A percentile compares a stretch with the other conserved stretches of the same genome.
Conservation (phyloP, 2,113 vertebrate genomes). For the Chloropsis cyanopogon region DNA sequence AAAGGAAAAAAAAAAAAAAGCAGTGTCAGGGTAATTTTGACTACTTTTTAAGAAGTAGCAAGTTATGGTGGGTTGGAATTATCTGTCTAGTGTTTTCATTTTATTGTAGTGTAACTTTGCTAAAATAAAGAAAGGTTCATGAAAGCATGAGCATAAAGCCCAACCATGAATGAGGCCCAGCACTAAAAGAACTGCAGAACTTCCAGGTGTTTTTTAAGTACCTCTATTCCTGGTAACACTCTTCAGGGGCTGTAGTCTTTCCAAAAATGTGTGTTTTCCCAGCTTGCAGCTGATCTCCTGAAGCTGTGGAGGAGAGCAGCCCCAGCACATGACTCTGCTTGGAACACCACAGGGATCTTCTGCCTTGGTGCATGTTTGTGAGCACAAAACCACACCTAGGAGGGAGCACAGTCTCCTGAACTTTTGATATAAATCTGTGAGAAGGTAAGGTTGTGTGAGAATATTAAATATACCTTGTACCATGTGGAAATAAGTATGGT, state of each 20-base stretch:
- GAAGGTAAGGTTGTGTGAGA: not conserved
- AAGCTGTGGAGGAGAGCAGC: not conserved
- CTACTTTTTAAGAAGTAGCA: not conserved
- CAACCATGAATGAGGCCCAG: not conserved
- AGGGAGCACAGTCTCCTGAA: not conserved
- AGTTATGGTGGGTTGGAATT: not conserved
- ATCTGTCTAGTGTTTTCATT: not conserved
- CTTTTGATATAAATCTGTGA: not conserved
- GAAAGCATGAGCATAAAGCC: not conserved
- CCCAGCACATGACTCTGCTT: not conserved
- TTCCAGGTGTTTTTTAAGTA: not conserved
- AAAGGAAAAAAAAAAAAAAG: accelerated
- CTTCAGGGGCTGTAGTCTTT: not conserved
- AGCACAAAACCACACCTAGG: not conserved
- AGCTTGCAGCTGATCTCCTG: not conserved
- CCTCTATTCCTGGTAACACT: not conserved
- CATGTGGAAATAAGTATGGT: not conserved
- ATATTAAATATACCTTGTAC: not conserved
- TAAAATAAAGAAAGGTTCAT: not conserved
- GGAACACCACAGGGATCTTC: not conserved
- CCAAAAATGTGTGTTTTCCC: not conserved
- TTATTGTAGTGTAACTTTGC: not conserved
- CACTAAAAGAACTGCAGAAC: not conserved
- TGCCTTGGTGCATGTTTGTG: not conserved
- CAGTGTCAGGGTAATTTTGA: not conserved